phyloP scores from a whole-genome alignment of 2,888 invertebrate genomes.

The Cotesia congregata region DNA sequence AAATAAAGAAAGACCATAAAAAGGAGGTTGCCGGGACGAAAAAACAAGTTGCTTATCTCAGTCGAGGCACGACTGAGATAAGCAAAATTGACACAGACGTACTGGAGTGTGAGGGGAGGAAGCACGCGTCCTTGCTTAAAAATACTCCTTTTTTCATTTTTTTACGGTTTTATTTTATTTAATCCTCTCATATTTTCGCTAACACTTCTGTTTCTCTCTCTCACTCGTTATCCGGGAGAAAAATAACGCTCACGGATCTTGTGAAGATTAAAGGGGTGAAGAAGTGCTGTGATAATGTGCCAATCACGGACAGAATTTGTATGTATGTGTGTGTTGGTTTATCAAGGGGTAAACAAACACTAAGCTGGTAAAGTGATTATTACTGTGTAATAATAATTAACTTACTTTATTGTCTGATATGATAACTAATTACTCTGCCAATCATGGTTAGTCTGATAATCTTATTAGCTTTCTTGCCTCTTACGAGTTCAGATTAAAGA shows the following conservation, averaged over 20 bases:
- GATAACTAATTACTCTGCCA: constrained; percentile 56
- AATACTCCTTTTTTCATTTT: not conserved
- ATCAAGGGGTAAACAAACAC: constrained; percentile 7
- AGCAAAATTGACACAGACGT: constrained; percentile 50
- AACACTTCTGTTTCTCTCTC: not conserved
- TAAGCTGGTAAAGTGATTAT: not conserved
- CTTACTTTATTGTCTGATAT: constrained; percentile 46
- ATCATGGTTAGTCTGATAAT: constrained; percentile 52
- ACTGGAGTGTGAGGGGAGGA: constrained; percentile 41
- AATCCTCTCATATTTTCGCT: constrained; percentile 7
- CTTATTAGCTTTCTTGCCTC: constrained; percentile 47
- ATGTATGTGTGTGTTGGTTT: constrained; percentile 14
- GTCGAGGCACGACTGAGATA: constrained; percentile 43
- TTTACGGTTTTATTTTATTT: not conserved
- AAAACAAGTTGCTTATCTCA: no score
- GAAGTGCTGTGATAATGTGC: constrained; percentile 48
- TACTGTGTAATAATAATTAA: constrained; percentile 11
- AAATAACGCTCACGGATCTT: constrained; percentile 40
- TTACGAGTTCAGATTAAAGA: constrained; percentile 33
- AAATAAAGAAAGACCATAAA: constrained; percentile 1
- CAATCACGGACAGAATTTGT: constrained; percentile 46
- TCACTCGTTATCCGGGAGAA: not conserved
- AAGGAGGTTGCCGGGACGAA: constrained; percentile 13
- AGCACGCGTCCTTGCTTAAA: constrained; percentile 29
- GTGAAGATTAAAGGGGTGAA: constrained; percentile 36